A percentile compares a stretch with the other conserved stretches of the same genome.
Conservation (phyloP, 2,888 invertebrate genomes). For the Heliothis peltigera region DNA sequence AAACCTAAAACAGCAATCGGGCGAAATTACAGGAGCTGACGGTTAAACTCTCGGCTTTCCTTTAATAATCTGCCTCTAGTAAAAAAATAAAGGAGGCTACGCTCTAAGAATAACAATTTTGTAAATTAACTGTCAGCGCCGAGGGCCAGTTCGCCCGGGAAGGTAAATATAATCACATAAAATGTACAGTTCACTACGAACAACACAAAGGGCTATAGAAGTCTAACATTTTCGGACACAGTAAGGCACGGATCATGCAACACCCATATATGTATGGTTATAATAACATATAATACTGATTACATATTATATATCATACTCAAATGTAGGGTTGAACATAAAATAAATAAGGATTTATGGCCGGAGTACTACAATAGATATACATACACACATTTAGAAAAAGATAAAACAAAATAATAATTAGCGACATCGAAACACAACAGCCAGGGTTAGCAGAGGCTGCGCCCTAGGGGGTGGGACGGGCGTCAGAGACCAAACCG, state of each 20-base stretch:
- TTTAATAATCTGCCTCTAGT: conserved; percentile 49
- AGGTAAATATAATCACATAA: conserved; percentile 77
- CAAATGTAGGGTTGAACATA: conserved; percentile 72
- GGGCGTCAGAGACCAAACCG: conserved; percentile 86
- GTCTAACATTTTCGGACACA: conserved; percentile 88
- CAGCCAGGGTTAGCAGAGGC: conserved; percentile 90
- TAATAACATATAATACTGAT: conserved; percentile 73
- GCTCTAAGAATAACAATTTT: conserved; percentile 55
- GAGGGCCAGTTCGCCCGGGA: conserved; percentile 71
- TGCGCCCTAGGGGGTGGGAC: conserved; percentile 87
- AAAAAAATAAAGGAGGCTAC: conserved; percentile 47
- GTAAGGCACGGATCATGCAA: conserved; percentile 89
- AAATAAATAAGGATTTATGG: conserved; percentile 73
- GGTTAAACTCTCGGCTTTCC: conserved; percentile 74
- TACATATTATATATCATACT: conserved; percentile 73
- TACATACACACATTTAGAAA: conserved; percentile 85
- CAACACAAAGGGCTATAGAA: conserved; percentile 89
- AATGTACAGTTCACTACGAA: conserved; percentile 85
- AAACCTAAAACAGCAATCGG: conserved; percentile 79
- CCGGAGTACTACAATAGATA: conserved; percentile 84
- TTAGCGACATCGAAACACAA: conserved; percentile 89
- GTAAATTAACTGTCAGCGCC: conserved; percentile 86
- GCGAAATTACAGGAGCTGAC: conserved; percentile 80
- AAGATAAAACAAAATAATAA: conserved; percentile 79
- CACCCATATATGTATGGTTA: conserved; percentile 87